These are phyloP conservation scores for Numida meleagris DNA, from an alignment of 2,113 vertebrate genomes.

Conservation along the genomic window DNA sequence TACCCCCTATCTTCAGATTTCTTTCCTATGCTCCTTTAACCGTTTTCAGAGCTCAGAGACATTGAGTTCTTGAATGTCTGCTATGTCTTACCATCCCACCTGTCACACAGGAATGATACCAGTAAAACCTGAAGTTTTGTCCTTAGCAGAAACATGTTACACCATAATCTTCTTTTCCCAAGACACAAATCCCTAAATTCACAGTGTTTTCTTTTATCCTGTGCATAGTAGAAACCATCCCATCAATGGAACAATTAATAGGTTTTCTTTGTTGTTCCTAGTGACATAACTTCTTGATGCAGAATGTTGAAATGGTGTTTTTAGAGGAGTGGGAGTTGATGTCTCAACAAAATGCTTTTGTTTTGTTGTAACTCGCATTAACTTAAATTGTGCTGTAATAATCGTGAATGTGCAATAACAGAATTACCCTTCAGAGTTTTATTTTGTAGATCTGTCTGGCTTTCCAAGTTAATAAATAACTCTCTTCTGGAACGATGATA, in stretches of 20 bases:
- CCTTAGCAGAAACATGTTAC: neutral
- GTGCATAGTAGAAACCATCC: neutral
- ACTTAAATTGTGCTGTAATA: neutral
- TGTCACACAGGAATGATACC: neutral
- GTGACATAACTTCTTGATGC: neutral
- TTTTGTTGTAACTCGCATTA: neutral
- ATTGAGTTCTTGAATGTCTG: neutral
- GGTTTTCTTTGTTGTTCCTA: neutral
- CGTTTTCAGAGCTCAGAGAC: neutral
- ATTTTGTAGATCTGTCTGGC: neutral
- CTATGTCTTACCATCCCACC: neutral
- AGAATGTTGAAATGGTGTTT: neutral
- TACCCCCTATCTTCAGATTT: neutral
- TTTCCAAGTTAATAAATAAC: neutral
- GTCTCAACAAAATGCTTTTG: neutral
- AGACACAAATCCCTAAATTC: neutral
- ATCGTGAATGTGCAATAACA: neutral
- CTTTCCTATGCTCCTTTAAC: neutral
- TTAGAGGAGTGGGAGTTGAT: neutral
- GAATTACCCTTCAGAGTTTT: neutral
- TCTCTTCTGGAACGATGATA: neutral
- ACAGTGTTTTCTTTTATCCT: neutral
- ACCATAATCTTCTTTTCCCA: neutral
- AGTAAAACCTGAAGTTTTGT: neutral
- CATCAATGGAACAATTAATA: neutral